Percentiles rank a stretch among this genome's conserved stretches.
These are phyloP conservation scores for Rachycentron canadum DNA, from an alignment of 2,797 vertebrate species.

Conservation along the genomic window DNA sequence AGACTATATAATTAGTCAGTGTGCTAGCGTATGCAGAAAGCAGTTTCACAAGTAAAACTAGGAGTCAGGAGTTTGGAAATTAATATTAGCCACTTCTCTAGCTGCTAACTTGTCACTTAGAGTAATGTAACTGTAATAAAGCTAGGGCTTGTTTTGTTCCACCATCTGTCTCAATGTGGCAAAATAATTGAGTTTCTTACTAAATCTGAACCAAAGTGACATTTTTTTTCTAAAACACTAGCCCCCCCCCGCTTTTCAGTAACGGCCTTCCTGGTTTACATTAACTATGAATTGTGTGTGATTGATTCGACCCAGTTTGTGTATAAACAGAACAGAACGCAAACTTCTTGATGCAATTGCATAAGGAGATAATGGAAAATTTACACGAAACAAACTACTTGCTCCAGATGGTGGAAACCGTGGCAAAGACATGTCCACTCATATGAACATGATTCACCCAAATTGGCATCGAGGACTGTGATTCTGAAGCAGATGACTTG, in stretches of 20 bases:
- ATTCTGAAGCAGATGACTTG: too few relatives aligned
- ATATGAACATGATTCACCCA: too few relatives aligned
- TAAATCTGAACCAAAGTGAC: background rate
- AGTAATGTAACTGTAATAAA: slow-evolving; percentile 6
- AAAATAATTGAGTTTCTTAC: background rate
- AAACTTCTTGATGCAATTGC: background rate
- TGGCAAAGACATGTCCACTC: too few relatives aligned
- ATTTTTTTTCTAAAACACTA: background rate
- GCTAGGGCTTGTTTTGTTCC: background rate
- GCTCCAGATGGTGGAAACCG: too few relatives aligned
- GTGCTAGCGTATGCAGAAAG: background rate
- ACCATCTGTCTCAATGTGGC: background rate
- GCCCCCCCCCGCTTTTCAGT: background rate
- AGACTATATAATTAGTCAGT: slow-evolving; percentile 3
- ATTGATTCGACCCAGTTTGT: background rate
- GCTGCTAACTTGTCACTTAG: background rate
- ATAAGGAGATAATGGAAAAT: background rate
- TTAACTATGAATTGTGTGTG: background rate
- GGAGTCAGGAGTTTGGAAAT: background rate
- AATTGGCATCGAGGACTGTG: too few relatives aligned
- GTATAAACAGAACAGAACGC: background rate
- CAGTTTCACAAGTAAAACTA: background rate
- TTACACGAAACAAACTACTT: background rate
- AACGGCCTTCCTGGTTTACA: background rate
- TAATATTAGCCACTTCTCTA: background rate